Evolutionary conservation across 2,797 vertebrate species (phyloP).

Genomic region (Holocentrus rufus): DNA sequence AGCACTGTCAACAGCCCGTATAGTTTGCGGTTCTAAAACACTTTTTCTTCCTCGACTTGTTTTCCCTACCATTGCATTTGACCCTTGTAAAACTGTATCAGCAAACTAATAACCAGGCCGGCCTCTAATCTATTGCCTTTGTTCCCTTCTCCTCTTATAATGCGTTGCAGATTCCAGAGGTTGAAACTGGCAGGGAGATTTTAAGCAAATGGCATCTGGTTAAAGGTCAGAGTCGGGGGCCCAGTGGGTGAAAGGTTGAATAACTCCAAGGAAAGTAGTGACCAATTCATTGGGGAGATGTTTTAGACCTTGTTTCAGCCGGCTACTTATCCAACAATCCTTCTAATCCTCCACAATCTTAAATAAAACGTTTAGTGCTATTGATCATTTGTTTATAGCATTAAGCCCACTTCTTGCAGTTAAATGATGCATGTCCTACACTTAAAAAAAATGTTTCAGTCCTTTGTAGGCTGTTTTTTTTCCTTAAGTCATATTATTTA

Average conservation of each 20-base stretch:
- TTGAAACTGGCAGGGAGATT: conserved; percentile 81
- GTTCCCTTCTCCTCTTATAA: conserved; percentile 74
- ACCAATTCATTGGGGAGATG: conserved; percentile 80
- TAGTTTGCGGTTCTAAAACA: conserved; percentile 40
- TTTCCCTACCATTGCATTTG: conserved; percentile 77
- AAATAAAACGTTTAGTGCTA: conserved; percentile 3
- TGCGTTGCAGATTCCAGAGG: conserved; percentile 87
- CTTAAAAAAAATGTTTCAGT: neutral
- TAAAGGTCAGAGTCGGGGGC: conserved; percentile 84
- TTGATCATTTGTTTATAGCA: conserved; percentile 1
- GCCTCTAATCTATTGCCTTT: conserved; percentile 78
- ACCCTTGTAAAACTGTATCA: conserved; percentile 81
- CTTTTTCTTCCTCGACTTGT: conserved; percentile 63
- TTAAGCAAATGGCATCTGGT: conserved; percentile 86
- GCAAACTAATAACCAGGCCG: conserved; percentile 78
- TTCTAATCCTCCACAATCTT: conserved; percentile 14
- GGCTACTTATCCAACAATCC: conserved; percentile 39
- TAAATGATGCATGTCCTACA: neutral
- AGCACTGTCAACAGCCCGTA: conserved; percentile 36
- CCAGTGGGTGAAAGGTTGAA: conserved; percentile 89
- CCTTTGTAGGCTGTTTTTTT: neutral
- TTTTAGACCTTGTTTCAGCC: conserved; percentile 70
- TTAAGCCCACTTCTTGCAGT: neutral
- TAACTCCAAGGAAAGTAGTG: conserved; percentile 87
- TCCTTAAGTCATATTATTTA: neutral